A percentile compares a stretch with the other conserved stretches of the same genome.
Conservation (phyloP, 2,113 vertebrate species). For the Tachuris rubrigastra region DNA sequence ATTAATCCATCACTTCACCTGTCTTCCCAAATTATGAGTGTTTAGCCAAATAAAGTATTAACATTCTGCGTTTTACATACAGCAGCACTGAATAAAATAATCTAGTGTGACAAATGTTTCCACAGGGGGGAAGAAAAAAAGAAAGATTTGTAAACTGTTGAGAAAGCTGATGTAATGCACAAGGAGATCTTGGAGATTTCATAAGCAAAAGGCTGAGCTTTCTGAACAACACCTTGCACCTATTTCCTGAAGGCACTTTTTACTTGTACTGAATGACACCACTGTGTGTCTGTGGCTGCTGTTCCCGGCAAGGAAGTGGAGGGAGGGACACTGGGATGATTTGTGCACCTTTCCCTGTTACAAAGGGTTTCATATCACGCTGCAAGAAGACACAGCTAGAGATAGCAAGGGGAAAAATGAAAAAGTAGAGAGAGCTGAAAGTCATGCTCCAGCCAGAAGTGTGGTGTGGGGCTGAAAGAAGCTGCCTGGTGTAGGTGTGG, state of each 20-base stretch:
- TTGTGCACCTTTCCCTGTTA: background rate
- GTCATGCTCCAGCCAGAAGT: background rate
- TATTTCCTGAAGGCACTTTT: background rate
- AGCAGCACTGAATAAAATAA: slow-evolving; percentile 63
- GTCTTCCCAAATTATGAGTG: slow-evolving; percentile 67
- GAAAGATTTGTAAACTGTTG: slow-evolving; percentile 20
- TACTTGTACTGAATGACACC: background rate
- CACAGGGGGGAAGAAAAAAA: background rate
- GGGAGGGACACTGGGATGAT: background rate
- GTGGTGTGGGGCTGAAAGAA: background rate
- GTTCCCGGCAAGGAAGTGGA: background rate
- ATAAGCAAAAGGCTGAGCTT: background rate
- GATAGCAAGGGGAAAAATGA: background rate
- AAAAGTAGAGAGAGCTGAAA: background rate
- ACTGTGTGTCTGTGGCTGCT: background rate
- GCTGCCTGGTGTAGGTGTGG: background rate
- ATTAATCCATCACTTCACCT: slow-evolving; percentile 69
- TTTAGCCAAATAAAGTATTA: slow-evolving; percentile 73
- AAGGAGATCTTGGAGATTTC: background rate
- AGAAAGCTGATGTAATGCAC: slow-evolving; percentile 23
- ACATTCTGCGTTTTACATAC: slow-evolving; percentile 66
- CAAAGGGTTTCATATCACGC: background rate
- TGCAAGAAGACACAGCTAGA: background rate
- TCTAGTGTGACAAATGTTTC: slow-evolving; percentile 59
- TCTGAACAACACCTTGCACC: background rate